Conservation (phyloP, 2,888 invertebrate genomes). For the Andrena praecox region DNA sequence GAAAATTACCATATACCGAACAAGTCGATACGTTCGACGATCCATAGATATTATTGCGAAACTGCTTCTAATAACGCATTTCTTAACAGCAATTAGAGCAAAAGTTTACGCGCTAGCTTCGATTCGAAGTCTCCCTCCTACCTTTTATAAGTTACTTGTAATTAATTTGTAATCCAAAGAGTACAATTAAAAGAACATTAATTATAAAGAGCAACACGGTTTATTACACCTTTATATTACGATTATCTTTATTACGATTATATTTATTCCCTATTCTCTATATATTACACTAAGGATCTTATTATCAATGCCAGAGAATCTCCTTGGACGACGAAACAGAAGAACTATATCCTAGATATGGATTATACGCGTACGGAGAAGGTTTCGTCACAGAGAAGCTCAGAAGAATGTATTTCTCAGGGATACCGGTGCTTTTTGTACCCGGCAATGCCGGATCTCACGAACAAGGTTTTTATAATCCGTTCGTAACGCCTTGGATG, state of each 20-base stretch:
- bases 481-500: background rate
- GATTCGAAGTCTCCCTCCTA: background rate
- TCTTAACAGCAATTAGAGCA: background rate
- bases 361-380: slow-evolving; percentile 96
- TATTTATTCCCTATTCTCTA: background rate
- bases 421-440: slow-evolving; percentile 97
- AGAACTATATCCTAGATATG: slow-evolving; percentile 91
- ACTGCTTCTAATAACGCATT: background rate
- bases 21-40: background rate
- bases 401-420: slow-evolving; percentile 91
- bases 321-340: slow-evolving; percentile 87
- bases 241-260: background rate
- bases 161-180: background rate
- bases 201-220: background rate
- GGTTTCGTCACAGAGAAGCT: slow-evolving; percentile 90
- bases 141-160: background rate
- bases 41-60: background rate
- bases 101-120: background rate
- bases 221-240: background rate
- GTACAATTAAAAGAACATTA: background rate
- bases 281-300: background rate
- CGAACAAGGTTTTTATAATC: slow-evolving; percentile 89
- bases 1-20: background rate
- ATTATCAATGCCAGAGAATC: slow-evolving; percentile 87
- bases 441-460: slow-evolving; percentile 98